A percentile compares a stretch with the other conserved stretches of the same genome.
These are phyloP conservation scores for Cathartes aura DNA, from an alignment of 2,113 vertebrate species.

Conservation along the genomic window DNA sequence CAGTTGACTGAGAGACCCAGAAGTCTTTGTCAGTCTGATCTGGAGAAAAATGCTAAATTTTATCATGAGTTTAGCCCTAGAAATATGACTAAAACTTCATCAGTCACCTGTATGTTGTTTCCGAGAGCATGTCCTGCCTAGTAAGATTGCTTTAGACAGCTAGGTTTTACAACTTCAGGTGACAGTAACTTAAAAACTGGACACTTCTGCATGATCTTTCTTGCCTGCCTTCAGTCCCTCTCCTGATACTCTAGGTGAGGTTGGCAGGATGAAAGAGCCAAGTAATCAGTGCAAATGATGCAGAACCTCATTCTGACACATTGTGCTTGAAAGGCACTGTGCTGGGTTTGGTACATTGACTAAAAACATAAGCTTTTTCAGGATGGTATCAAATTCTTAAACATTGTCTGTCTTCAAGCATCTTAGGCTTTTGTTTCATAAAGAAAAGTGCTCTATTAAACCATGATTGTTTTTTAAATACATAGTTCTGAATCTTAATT, in stretches of 20 bases:
- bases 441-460: neutral
- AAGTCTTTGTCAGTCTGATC: neutral
- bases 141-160: neutral
- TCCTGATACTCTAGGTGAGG: neutral
- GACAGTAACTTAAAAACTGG: neutral
- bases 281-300: conserved; percentile 46
- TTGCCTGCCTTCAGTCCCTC: neutral
- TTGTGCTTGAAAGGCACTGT: conserved; percentile 11
- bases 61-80: neutral
- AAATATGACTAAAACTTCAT: neutral
- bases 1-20: neutral
- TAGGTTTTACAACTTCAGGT: neutral
- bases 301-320: conserved; percentile 14
- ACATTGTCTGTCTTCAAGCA: neutral
- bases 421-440: neutral
- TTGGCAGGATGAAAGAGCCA: conserved; percentile 65
- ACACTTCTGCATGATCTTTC: neutral
- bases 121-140: neutral
- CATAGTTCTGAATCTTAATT: neutral
- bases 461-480: neutral
- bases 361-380: conserved; percentile 10
- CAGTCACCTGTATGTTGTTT: neutral
- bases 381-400: conserved; percentile 15
- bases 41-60: neutral
- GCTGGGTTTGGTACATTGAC: neutral